A percentile compares a stretch with the other conserved stretches of the same genome.
These are phyloP conservation scores for Halcyon leucocephala DNA, from an alignment of 2,797 vertebrate species.

Conservation along the genomic window DNA sequence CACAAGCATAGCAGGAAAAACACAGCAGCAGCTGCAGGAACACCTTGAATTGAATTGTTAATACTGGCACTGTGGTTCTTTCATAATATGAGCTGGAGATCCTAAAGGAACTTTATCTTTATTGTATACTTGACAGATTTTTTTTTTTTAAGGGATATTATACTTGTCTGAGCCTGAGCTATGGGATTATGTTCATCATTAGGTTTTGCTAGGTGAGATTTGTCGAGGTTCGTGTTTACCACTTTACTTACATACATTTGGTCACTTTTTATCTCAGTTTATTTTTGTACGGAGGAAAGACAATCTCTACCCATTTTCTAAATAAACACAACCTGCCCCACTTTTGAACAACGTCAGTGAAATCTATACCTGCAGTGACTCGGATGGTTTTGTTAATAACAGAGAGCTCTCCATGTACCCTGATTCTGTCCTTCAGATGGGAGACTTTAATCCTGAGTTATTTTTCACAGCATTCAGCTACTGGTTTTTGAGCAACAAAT, in stretches of 20 bases:
- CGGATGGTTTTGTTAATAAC: slow-evolving; percentile 26
- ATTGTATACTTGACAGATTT: too few relatives aligned
- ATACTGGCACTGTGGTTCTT: neutral
- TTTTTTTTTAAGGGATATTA: neutral
- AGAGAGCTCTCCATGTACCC: neutral
- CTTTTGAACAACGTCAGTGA: slow-evolving; percentile 33
- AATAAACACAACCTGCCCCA: slow-evolving; percentile 5
- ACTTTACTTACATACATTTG: neutral
- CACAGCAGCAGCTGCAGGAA: neutral
- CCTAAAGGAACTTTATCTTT: neutral
- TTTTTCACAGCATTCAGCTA: slow-evolving; percentile 52
- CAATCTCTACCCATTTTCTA: neutral
- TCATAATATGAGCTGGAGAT: neutral
- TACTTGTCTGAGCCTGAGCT: neutral
- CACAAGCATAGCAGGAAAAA: neutral
- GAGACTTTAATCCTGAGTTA: slow-evolving; percentile 34
- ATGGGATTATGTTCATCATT: neutral
- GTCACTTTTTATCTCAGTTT: neutral
- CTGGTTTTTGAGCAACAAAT: slow-evolving; percentile 59
- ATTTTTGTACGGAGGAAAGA: neutral
- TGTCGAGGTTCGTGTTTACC: neutral
- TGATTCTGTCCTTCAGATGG: slow-evolving; percentile 1
- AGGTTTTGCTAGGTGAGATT: neutral
- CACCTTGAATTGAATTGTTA: neutral
- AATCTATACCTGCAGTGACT: slow-evolving; percentile 39